Base-by-base conservation (phyloP, 2,888 invertebrate genomes). In the Arge pagana region DNA sequence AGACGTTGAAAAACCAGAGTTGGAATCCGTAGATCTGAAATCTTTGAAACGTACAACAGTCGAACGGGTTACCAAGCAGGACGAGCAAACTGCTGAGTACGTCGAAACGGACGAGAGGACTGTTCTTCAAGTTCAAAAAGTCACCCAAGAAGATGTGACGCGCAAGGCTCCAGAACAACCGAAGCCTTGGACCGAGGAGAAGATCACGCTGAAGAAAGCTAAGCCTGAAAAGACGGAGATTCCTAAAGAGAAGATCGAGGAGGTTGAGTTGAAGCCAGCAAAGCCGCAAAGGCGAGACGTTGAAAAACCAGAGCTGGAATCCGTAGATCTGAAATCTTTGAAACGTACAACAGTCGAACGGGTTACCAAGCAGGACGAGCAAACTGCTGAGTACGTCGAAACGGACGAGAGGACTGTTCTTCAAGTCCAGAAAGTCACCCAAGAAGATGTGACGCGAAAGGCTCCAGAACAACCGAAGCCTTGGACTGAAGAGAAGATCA, bases 131-230 rank as follows among this genome's bases (percentile, higher is more conserved):
- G 37, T 42, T 11, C 54, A 49, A 15, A 36, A 48, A 3, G 59
- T 55, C 7, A 11, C 49, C 1, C 62, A 66, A 8, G 57, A 62
- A 33, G 54, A 59, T 1, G 70, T 81, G 64, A 60, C 10, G 43
- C 35, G 4, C 40, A 63, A 61, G 36, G 54, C 63, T 40, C 48
- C 55, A 5, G 52, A 52, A 7, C 51, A 36, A 18, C 37, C 58
- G 4, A 68, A 64, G 33, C 81, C 84, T 7, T 84, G 84, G 85
- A 89, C 84, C 2, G 82, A 88, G 64, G 85, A 89, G 74, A 80
- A 82, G 58, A 79, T 85, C 11, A 77, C 71, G 31, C 67, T 85
- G 19, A 85, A 84, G 60, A 79, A 77, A 63, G 71, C 78, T 54
- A 67, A 67, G 61, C 61, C 69, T 11, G 72, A 76, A 41, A 70